Evolutionary conservation across 2,113 vertebrate species (phyloP).

Genomic region (Austrofundulus limnaeus): DNA sequence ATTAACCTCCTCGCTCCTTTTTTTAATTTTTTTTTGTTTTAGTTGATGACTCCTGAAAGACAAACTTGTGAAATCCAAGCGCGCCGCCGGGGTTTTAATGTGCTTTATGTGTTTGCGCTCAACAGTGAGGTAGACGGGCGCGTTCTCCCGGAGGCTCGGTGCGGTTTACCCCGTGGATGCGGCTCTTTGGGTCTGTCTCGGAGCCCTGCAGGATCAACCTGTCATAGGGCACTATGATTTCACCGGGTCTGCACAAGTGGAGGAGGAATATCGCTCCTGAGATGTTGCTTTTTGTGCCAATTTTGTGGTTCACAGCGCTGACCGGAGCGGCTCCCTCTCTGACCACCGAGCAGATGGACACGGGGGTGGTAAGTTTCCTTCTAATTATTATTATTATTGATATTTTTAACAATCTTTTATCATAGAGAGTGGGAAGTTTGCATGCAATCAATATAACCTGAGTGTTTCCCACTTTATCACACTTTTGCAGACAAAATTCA

Average conservation of each 20-base stretch:
- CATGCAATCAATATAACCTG: too few species aligned
- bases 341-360: constrained; percentile 83
- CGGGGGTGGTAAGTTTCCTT: constrained; percentile 86
- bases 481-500: too few species aligned
- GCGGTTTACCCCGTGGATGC: constrained; percentile 58
- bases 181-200: constrained; percentile 46
- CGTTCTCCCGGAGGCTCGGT: constrained; percentile 19
- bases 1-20: not conserved
- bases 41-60: not conserved
- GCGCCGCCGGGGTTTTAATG: constrained; percentile 34
- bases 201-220: constrained; percentile 63
- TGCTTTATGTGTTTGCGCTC: constrained; percentile 68
- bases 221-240: constrained; percentile 62
- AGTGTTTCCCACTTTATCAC: too few species aligned
- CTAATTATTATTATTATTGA: too few species aligned
- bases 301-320: constrained; percentile 68
- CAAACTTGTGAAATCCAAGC: constrained; percentile 36
- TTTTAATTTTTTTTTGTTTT: too few species aligned
- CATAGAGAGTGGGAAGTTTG: too few species aligned
- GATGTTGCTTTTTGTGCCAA: constrained; percentile 65
- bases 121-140: constrained; percentile 64
- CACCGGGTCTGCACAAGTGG: constrained; percentile 52
- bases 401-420: too few species aligned
- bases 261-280: constrained; percentile 71
- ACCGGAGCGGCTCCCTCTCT: constrained; percentile 76